A percentile compares a stretch with the other conserved stretches of the same genome.
These are phyloP conservation scores for Pristionchus mayeri DNA, from an alignment of 2,888 invertebrate species.

Conservation along the genomic window DNA sequence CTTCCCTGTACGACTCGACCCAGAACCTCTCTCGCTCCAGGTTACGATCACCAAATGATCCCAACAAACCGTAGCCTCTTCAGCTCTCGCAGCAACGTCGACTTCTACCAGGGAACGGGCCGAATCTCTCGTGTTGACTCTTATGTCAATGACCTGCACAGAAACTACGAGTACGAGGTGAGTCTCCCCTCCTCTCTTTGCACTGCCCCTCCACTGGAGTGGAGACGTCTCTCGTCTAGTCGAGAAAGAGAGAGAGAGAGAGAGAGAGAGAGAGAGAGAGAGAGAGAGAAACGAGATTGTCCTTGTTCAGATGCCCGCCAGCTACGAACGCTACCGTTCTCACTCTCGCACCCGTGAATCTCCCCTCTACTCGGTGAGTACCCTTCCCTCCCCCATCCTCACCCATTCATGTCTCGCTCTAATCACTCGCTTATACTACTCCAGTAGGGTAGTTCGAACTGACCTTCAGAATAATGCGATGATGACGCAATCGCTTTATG, in stretches of 20 bases:
- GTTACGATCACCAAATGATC: slow-evolving; percentile 55
- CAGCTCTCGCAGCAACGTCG: slow-evolving; percentile 73
- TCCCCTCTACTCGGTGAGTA: slow-evolving; percentile 69
- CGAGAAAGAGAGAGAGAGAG: no score
- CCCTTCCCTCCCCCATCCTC: background rate
- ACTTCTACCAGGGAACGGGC: slow-evolving; percentile 72
- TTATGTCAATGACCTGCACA: slow-evolving; percentile 73
- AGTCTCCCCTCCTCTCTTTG: slow-evolving; percentile 1
- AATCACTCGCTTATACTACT: slow-evolving; percentile 34
- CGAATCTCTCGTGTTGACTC: slow-evolving; percentile 75
- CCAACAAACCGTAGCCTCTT: background rate
- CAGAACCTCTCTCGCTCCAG: slow-evolving; percentile 70
- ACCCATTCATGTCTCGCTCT: slow-evolving; percentile 22
- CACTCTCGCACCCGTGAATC: slow-evolving; percentile 69
- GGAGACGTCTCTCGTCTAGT: background rate
- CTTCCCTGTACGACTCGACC: slow-evolving; percentile 69
- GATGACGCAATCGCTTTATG: slow-evolving; percentile 41
- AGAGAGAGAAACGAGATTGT: slow-evolving; percentile 10
- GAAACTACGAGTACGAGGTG: slow-evolving; percentile 69
- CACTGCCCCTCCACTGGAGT: background rate
- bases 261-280: no score
- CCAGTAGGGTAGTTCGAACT: slow-evolving; percentile 3
- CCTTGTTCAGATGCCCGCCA: slow-evolving; percentile 68
- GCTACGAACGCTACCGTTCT: slow-evolving; percentile 72
- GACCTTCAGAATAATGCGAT: slow-evolving; percentile 27